Evolutionary conservation across 2,113 vertebrate genomes (phyloP).

Genomic region (Perca flavescens): DNA sequence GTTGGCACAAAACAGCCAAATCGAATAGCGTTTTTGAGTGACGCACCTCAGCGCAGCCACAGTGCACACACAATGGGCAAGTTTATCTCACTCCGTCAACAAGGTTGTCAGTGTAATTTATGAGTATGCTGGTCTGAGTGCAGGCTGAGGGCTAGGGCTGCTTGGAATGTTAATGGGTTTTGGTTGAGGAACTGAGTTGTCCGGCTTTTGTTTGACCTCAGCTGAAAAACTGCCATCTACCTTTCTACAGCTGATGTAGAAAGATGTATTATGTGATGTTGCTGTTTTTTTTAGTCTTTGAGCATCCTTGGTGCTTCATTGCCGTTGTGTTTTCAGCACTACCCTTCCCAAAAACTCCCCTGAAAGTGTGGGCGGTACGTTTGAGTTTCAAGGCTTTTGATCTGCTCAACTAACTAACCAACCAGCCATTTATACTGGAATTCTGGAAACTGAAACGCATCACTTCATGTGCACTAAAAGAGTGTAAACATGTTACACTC

Average conservation of each 20-base stretch:
- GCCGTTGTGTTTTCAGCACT: slow-evolving; percentile 5
- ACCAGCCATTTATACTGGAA: slow-evolving; percentile 26
- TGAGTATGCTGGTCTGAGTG: slow-evolving; percentile 62
- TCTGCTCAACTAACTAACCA: neutral
- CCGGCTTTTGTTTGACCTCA: slow-evolving; percentile 47
- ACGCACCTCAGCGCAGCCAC: slow-evolving; percentile 51
- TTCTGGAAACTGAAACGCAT: slow-evolving; percentile 58
- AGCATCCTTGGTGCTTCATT: neutral
- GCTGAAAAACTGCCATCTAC: slow-evolving; percentile 25
- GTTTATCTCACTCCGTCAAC: slow-evolving; percentile 73
- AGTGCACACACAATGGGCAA: slow-evolving; percentile 69
- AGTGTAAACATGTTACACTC: slow-evolving; percentile 24
- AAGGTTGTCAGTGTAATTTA: slow-evolving; percentile 71
- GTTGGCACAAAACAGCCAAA: slow-evolving; percentile 55
- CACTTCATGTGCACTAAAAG: slow-evolving; percentile 3
- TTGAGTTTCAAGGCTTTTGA: slow-evolving; percentile 40
- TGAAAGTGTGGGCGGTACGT: slow-evolving; percentile 31
- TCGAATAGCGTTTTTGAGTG: slow-evolving; percentile 49
- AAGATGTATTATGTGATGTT: neutral
- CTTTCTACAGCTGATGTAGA: neutral
- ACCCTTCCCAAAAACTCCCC: slow-evolving; percentile 48
- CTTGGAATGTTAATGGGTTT: slow-evolving; percentile 80
- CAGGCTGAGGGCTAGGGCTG: slow-evolving; percentile 16
- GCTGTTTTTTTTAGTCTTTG: no score
- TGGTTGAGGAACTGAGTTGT: slow-evolving; percentile 48